Conservation (phyloP, 2,888 invertebrate genomes). For the Tuberolachnus salignus region DNA sequence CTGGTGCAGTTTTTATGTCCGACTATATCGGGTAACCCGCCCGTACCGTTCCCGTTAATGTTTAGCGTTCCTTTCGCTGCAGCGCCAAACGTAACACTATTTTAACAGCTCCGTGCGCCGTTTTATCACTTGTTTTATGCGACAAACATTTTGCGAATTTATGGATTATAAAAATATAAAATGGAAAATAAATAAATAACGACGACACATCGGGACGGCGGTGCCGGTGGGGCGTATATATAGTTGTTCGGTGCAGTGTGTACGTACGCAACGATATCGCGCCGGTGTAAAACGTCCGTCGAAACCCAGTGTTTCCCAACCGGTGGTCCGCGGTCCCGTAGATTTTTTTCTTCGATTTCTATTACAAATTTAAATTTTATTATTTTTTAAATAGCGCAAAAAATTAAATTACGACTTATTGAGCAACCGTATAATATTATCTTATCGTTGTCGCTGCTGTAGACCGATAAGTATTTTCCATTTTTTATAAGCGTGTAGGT, state of each 20-base stretch:
- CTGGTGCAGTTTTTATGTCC: conserved; percentile 28
- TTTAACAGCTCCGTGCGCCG: conserved; percentile 23
- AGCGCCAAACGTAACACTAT: conserved; percentile 39
- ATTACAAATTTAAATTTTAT: too few species aligned
- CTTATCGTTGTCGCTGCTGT: too few species aligned
- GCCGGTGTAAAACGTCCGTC: conserved; percentile 5
- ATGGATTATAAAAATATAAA: conserved; percentile 45
- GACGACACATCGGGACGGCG: too few species aligned
- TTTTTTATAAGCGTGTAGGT: too few species aligned
- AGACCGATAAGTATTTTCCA: too few species aligned
- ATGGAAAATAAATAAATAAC: not conserved
- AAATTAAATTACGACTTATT: too few species aligned
- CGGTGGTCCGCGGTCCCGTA: too few species aligned
- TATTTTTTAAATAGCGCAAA: too few species aligned
- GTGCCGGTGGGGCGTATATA: too few species aligned
- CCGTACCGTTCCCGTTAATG: conserved; percentile 44
- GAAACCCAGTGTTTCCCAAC: not conserved
- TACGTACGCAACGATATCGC: not conserved
- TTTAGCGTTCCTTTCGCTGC: conserved; percentile 1
- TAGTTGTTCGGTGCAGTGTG: not conserved
- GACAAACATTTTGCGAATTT: conserved; percentile 51
- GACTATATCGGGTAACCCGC: conserved; percentile 43
- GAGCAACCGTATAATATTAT: too few species aligned
- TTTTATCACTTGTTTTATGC: conserved; percentile 48
- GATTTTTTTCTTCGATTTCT: too few species aligned